Conservation (phyloP, 2,797 vertebrate species). For the Varecia variegata region DNA sequence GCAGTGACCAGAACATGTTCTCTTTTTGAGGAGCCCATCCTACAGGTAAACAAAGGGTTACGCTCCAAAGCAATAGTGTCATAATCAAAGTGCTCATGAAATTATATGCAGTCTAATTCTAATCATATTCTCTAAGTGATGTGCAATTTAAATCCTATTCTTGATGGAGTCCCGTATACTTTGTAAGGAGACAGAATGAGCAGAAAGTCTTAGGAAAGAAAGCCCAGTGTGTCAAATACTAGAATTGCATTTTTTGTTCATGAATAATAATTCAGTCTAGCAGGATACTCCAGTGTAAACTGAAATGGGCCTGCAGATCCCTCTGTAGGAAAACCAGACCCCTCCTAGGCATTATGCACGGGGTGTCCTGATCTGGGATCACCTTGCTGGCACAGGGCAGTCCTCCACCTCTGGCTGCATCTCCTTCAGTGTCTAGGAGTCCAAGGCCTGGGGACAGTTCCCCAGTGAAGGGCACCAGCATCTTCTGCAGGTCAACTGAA, state of each 20-base stretch:
- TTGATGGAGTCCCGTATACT: slow-evolving; percentile 50
- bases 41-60: not conserved
- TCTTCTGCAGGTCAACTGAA: not conserved
- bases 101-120: slow-evolving; percentile 37
- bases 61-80: not conserved
- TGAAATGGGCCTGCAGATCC: not conserved
- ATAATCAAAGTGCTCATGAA: slow-evolving; percentile 18
- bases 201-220: slow-evolving; percentile 45
- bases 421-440: not conserved
- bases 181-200: slow-evolving; percentile 71
- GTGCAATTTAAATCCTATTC: slow-evolving; percentile 65
- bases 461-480: not conserved
- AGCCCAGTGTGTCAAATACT: slow-evolving; percentile 55
- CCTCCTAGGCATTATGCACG: not conserved
- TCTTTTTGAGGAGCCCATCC: not conserved
- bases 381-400: not conserved
- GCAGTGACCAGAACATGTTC: not conserved
- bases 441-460: not conserved
- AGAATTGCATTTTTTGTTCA: slow-evolving; percentile 54
- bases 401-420: not conserved
- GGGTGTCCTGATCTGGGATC: not conserved
- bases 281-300: not conserved
- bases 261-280: slow-evolving; percentile 31
- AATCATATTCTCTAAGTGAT: slow-evolving; percentile 49
- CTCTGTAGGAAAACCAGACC: not conserved